Percentiles rank a stretch among this genome's conserved stretches.
phyloP scores from a whole-genome alignment of 2,113 vertebrate genomes.

The Podarcis raffonei region DNA sequence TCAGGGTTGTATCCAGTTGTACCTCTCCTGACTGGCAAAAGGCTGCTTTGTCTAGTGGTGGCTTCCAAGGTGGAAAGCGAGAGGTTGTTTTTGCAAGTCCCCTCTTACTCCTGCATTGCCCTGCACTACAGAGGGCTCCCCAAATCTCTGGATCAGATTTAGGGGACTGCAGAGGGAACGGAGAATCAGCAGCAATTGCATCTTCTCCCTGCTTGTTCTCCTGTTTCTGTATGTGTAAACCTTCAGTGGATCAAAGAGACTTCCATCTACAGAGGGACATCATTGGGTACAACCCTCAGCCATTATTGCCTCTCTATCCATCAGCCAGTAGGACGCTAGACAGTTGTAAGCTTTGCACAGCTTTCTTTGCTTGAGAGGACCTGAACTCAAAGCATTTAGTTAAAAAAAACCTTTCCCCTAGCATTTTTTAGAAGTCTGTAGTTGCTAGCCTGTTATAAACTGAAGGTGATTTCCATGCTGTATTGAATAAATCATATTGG shows the following conservation, averaged over 20 bases:
- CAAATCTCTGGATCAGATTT: neutral
- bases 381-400: slow-evolving; percentile 48
- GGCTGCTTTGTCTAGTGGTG: neutral
- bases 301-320: slow-evolving; percentile 18
- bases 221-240: neutral
- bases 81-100: neutral
- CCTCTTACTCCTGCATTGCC: neutral
- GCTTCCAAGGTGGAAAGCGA: neutral
- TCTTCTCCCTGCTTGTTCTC: neutral
- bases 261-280: neutral
- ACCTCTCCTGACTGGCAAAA: neutral
- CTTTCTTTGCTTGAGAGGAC: slow-evolving; percentile 20
- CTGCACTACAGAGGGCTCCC: neutral
- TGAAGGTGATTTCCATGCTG: neutral
- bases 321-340: slow-evolving; percentile 25
- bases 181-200: neutral
- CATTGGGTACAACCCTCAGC: neutral
- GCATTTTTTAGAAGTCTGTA: neutral
- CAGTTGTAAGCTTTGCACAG: slow-evolving; percentile 19
- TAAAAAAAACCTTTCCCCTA: neutral
- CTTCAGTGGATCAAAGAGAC: neutral
- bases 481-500: neutral
- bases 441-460: neutral
- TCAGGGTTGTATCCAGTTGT: neutral
- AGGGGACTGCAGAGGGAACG: neutral